Percentiles rank a stretch among this genome's conserved stretches.
phyloP scores from a whole-genome alignment of 2,113 vertebrate species.

The Rissa tridactyla region DNA sequence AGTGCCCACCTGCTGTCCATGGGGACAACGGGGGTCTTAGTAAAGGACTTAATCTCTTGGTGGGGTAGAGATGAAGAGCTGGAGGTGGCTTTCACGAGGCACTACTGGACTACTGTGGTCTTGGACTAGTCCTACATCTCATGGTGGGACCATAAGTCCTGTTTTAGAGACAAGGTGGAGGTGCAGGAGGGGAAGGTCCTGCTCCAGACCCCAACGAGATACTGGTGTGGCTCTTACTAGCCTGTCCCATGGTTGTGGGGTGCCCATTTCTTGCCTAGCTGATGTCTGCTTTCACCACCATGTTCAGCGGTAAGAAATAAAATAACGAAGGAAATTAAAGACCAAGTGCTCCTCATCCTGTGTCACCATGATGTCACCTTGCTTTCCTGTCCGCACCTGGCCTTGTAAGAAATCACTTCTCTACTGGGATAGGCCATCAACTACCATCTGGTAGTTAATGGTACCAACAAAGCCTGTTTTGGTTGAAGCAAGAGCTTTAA shows the following conservation, averaged over 20 bases:
- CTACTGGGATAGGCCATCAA: neutral
- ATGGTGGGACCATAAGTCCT: neutral
- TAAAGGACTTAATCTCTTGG: neutral
- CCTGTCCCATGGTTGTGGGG: neutral
- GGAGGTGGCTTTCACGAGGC: neutral
- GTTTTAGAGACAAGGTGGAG: neutral
- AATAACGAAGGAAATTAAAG: neutral
- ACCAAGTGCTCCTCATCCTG: rapidly evolving
- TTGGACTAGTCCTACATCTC: neutral
- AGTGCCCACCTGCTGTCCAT: neutral
- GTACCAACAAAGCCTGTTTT: neutral
- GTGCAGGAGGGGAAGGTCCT: neutral
- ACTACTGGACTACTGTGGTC: neutral
- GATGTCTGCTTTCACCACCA: neutral
- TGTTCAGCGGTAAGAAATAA: neutral
- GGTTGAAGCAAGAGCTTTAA: neutral
- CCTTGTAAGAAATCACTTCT: neutral
- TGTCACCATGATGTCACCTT: neutral
- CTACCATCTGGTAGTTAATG: too few species aligned
- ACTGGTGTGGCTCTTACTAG: neutral
- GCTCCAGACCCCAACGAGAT: neutral
- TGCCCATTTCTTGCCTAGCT: neutral
- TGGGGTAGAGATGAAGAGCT: neutral
- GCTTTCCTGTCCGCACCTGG: neutral
- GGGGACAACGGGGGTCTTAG: rapidly evolving